Percentiles rank a stretch among this genome's conserved stretches.
Conservation (phyloP, 2,797 vertebrate genomes). For the Presbytis comata region DNA sequence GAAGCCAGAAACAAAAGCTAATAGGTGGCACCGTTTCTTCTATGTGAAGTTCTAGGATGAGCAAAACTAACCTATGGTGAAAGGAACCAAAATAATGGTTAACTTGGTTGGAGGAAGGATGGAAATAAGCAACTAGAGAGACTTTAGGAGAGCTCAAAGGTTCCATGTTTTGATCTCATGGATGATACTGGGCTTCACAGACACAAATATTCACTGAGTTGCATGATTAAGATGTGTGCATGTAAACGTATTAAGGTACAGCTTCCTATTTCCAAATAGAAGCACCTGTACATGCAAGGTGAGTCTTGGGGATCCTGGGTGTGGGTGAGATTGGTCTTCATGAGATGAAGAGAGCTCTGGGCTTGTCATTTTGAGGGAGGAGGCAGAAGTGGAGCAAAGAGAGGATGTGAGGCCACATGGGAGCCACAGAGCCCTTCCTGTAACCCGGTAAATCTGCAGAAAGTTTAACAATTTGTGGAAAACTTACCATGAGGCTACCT, state of each 20-base stretch:
- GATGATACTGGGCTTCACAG: fast-evolving
- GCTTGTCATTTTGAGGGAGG: background rate
- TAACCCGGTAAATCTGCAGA: background rate
- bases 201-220: fast-evolving
- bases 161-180: no score
- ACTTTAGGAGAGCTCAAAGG: fast-evolving
- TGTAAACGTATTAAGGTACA: fast-evolving
- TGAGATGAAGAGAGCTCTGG: background rate
- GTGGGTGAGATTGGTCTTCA: background rate
- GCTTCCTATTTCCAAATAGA: no score
- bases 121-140: background rate
- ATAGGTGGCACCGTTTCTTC: fast-evolving
- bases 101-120: fast-evolving
- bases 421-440: no score
- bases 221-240: no score
- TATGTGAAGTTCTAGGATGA: background rate
- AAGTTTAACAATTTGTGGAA: no score
- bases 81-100: fast-evolving
- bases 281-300: background rate
- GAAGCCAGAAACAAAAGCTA: background rate
- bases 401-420: background rate
- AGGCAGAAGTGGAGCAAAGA: background rate
- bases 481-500: no score
- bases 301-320: background rate
- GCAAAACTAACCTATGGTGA: background rate